phyloP scores from a whole-genome alignment of 2,888 invertebrate genomes.

The Chrysolina haemoptera region DNA sequence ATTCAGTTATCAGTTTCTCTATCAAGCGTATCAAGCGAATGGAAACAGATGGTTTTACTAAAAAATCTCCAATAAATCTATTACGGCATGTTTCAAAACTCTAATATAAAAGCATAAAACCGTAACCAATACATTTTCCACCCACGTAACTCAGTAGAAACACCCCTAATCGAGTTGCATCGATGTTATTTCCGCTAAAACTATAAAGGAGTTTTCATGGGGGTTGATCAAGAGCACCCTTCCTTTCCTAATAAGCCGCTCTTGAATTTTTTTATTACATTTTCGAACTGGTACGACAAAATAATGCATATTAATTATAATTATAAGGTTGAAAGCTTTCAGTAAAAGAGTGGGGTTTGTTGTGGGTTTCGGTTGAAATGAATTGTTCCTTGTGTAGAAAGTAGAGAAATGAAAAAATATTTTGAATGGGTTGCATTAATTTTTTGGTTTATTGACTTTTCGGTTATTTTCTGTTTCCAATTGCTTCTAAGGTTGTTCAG shows the following conservation, averaged over 20 bases:
- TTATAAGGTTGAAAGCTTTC: conserved; percentile 19
- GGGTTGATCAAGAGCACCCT: conserved; percentile 33
- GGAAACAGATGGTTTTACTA: conserved; percentile 33
- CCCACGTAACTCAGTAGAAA: conserved; percentile 38
- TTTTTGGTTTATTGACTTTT: too few species aligned
- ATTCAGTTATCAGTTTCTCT: conserved; percentile 22
- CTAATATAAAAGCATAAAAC: conserved; percentile 49
- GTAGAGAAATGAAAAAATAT: background rate
- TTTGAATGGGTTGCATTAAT: background rate
- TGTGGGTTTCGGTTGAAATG: background rate
- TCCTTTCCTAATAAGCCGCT: conserved; percentile 37
- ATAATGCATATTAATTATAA: conserved; percentile 30
- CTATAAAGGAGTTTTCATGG: conserved; percentile 42
- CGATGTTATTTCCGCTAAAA: conserved; percentile 45
- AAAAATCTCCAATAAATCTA: conserved; percentile 45
- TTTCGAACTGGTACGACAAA: conserved; percentile 15
- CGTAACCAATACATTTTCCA: conserved; percentile 56
- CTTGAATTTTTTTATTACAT: conserved; percentile 24
- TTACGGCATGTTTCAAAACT: conserved; percentile 39
- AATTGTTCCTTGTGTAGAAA: background rate
- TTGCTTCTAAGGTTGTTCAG: too few species aligned
- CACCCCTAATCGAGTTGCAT: conserved; percentile 45
- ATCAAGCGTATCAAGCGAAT: conserved; percentile 15
- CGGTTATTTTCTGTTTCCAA: too few species aligned
- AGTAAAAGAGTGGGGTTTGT: conserved; percentile 2